Conservation (phyloP, 2,797 vertebrate species). For the Danio jaintianensis region DNA sequence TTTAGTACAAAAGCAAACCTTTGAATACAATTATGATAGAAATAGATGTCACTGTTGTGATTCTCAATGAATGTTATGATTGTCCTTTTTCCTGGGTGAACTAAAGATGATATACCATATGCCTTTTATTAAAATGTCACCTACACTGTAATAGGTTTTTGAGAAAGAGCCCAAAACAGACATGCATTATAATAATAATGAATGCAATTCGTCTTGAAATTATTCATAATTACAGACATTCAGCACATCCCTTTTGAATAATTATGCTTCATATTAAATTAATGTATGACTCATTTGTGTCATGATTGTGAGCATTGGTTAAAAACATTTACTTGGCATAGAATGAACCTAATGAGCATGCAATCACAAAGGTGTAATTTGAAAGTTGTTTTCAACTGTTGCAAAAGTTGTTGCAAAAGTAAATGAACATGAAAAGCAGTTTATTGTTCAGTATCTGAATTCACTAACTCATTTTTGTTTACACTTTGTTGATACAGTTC, state of each 20-base stretch:
- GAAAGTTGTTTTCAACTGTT: too few relatives aligned
- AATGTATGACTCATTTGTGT: neutral
- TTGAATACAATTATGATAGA: neutral
- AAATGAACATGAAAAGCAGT: too few relatives aligned
- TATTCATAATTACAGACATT: constrained; percentile 4
- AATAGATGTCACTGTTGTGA: neutral
- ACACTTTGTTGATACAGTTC: too few relatives aligned
- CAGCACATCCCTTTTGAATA: neutral
- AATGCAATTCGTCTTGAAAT: neutral
- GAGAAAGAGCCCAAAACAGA: neutral
- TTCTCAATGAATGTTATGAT: neutral
- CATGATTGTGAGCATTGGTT: neutral
- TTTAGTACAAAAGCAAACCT: neutral
- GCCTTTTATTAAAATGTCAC: neutral
- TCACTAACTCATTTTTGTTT: too few relatives aligned
- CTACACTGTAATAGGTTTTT: neutral
- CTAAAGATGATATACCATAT: neutral
- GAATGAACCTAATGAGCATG: neutral
- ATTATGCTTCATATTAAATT: neutral
- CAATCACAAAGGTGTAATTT: neutral
- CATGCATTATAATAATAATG: neutral
- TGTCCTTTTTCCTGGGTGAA: neutral
- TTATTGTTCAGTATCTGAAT: too few relatives aligned
- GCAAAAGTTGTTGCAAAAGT: too few relatives aligned
- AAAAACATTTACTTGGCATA: neutral